A percentile compares a stretch with the other conserved stretches of the same genome.
phyloP scores from a whole-genome alignment of 2,888 invertebrate genomes.

The Aplocera efformata region DNA sequence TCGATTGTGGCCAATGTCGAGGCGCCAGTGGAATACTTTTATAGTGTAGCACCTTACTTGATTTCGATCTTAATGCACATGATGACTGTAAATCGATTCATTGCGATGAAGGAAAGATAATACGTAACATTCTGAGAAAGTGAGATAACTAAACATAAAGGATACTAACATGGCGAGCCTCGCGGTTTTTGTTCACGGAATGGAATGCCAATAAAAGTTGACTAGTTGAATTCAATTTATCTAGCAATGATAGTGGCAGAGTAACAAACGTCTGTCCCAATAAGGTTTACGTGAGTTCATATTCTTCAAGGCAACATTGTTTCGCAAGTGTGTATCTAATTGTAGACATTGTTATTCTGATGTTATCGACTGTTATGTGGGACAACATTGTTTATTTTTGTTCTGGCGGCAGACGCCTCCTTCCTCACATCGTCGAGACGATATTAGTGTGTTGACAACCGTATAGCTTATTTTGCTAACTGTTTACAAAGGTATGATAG shows the following conservation, averaged over 20 bases:
- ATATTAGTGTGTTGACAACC: constrained; percentile 40
- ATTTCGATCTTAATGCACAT: constrained; percentile 39
- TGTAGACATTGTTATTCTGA: constrained; percentile 39
- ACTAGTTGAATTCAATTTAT: neutral
- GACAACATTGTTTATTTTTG: constrained; percentile 62
- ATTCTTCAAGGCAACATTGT: constrained; percentile 35
- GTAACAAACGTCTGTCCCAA: constrained; percentile 6
- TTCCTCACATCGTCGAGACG: constrained; percentile 37
- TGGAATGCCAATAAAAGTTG: neutral
- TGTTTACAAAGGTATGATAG: no score
- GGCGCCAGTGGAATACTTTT: constrained; percentile 45
- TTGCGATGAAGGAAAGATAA: constrained; percentile 30
- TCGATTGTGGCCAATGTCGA: constrained; percentile 45
- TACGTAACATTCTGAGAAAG: constrained; percentile 29
- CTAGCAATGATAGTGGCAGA: neutral
- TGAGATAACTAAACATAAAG: constrained; percentile 20
- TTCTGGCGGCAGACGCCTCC: constrained; percentile 52
- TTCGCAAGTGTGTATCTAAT: constrained; percentile 41
- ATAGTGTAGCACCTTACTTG: constrained; percentile 39
- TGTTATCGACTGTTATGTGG: constrained; percentile 58
- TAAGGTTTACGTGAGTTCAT: constrained; percentile 14
- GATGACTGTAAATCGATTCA: constrained; percentile 40
- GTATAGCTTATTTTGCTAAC: constrained; percentile 24
- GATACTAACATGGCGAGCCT: constrained; percentile 10
- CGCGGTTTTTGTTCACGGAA: constrained; percentile 7